A percentile compares a stretch with the other conserved stretches of the same genome.
Evolutionary conservation across 2,113 vertebrate genomes (phyloP).

Genomic region (Irena cyanogastra): DNA sequence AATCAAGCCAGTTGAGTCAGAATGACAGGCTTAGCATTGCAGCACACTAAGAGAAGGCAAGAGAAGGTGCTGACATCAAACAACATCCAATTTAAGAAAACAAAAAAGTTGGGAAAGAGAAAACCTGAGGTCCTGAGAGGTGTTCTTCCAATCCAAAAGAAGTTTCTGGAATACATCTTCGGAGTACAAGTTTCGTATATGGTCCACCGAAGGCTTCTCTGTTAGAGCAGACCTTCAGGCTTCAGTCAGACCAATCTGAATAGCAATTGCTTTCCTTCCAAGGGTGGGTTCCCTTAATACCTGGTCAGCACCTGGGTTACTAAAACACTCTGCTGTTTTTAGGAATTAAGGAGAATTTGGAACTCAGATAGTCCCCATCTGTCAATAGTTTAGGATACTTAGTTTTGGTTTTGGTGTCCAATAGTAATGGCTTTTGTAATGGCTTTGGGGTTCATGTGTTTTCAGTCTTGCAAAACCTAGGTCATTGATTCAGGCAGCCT

Average conservation of each 20-base stretch:
- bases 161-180: not conserved
- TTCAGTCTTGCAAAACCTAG: not conserved
- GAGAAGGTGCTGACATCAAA: not conserved
- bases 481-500: not conserved
- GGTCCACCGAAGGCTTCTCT: not conserved
- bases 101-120: rapidly evolving
- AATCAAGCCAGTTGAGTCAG: not conserved
- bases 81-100: not conserved
- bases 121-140: not conserved
- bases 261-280: not conserved
- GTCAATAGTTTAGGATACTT: not conserved
- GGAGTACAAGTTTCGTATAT: not conserved
- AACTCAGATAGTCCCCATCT: not conserved
- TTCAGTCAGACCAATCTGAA: not conserved
- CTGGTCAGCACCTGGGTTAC: not conserved
- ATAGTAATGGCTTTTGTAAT: not conserved
- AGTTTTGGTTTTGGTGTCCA: rapidly evolving
- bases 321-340: not conserved
- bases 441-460: not conserved
- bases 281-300: not conserved
- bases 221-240: not conserved
- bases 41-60: not conserved
- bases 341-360: not conserved
- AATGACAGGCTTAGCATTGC: not conserved
- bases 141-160: not conserved